A percentile compares a stretch with the other conserved stretches of the same genome.
Evolutionary conservation across 2,797 vertebrate species (phyloP).

Genomic region (Micrastur ruficollis): DNA sequence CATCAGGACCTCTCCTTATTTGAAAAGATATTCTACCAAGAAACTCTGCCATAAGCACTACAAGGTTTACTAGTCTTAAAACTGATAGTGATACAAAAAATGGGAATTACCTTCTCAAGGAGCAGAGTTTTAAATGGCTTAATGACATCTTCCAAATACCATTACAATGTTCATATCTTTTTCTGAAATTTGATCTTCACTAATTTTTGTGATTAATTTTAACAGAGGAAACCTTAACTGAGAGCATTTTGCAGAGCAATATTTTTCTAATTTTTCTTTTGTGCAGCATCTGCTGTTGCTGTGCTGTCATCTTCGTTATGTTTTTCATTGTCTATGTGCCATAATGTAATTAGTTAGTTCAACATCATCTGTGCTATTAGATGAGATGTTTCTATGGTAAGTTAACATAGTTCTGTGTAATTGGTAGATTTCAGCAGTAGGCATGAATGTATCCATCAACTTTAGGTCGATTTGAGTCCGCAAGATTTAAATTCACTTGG

Average conservation of each 20-base stretch:
- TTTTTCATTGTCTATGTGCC: conserved; percentile 72
- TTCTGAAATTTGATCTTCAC: conserved; percentile 45
- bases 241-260: conserved; percentile 60
- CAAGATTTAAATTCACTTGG: conserved; percentile 67
- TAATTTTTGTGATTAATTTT: conserved; percentile 69
- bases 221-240: conserved; percentile 51
- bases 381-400: conserved; percentile 71
- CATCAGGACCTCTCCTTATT: conserved; percentile 22
- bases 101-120: conserved; percentile 26
- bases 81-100: not conserved
- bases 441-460: conserved; percentile 65
- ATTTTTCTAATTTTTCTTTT: conserved; percentile 70
- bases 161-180: not conserved
- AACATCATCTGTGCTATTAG: conserved; percentile 71
- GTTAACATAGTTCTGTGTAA: conserved; percentile 65
- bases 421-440: conserved; percentile 67
- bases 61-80: conserved; percentile 57
- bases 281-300: conserved; percentile 70
- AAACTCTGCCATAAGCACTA: conserved; percentile 43
- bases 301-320: conserved; percentile 69
- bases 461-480: conserved; percentile 66
- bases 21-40: conserved; percentile 34
- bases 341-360: conserved; percentile 73
- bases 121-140: conserved; percentile 14
- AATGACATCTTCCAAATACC: not conserved